phyloP scores from a whole-genome alignment of 2,888 invertebrate genomes.

The Erebia epiphron region DNA sequence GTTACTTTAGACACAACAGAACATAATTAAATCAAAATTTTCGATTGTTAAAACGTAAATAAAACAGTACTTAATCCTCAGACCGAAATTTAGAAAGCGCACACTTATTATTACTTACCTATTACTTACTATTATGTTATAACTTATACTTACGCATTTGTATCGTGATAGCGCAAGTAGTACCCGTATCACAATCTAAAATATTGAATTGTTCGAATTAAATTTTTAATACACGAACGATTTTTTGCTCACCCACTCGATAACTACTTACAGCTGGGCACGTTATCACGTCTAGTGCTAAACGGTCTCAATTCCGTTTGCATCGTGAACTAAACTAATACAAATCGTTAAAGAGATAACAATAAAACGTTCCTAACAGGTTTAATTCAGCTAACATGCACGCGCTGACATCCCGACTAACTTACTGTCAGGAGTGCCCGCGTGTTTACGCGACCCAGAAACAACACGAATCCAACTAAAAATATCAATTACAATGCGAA shows the following conservation, averaged over 20 bases:
- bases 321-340: constrained; percentile 52
- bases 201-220: constrained; percentile 61
- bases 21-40: not conserved
- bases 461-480: constrained; percentile 77
- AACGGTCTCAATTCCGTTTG: constrained; percentile 65
- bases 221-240: constrained; percentile 26
- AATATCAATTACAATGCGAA: constrained; percentile 80
- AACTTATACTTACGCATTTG: constrained; percentile 75
- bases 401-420: constrained; percentile 71
- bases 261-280: constrained; percentile 75
- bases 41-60: not conserved
- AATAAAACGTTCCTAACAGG: constrained; percentile 59
- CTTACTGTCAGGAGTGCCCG: constrained; percentile 71
- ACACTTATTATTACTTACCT: not conserved
- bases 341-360: constrained; percentile 43
- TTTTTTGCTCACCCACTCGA: constrained; percentile 25
- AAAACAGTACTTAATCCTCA: too few species aligned
- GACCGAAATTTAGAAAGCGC: not conserved
- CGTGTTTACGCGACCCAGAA: constrained; percentile 81
- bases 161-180: constrained; percentile 79
- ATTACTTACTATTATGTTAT: not conserved
- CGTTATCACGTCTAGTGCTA: constrained; percentile 73
- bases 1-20: too few species aligned
- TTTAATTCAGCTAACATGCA: constrained; percentile 65
- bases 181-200: constrained; percentile 81